These are phyloP conservation scores for Seira ritae DNA, from an alignment of 2,888 invertebrate genomes.

Conservation along the genomic window DNA sequence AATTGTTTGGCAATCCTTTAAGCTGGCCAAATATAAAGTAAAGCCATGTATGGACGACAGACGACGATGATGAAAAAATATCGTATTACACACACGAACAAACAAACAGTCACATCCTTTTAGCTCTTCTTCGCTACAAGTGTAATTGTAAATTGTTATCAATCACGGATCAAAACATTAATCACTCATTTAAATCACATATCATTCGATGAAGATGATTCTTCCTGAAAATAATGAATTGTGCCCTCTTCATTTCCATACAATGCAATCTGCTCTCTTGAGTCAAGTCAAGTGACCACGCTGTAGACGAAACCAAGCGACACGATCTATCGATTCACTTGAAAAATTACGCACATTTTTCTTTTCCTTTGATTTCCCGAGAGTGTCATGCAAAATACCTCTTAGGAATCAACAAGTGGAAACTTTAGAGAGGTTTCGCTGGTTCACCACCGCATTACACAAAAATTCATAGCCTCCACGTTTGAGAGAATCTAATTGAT, in stretches of 20 bases:
- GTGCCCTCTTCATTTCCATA: slow-evolving; percentile 54
- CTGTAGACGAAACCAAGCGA: background rate
- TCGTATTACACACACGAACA: too few relatives aligned
- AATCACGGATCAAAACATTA: slow-evolving; percentile 29
- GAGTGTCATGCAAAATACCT: background rate
- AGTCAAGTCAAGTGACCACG: too few relatives aligned
- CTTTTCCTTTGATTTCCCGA: background rate
- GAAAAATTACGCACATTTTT: background rate
- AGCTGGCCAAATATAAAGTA: too few relatives aligned
- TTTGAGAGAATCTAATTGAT: too few relatives aligned
- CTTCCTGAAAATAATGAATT: background rate
- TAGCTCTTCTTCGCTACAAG: background rate
- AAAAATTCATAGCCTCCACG: too few relatives aligned
- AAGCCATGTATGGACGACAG: too few relatives aligned
- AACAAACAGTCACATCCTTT: too few relatives aligned
- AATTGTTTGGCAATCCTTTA: too few relatives aligned
- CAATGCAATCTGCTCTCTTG: slow-evolving; percentile 30
- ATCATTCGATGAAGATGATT: background rate
- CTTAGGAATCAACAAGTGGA: background rate
- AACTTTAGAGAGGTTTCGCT: background rate
- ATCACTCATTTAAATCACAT: slow-evolving; percentile 11
- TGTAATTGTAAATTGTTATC: slow-evolving; percentile 23
- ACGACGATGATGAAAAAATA: too few relatives aligned
- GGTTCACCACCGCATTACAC: background rate
- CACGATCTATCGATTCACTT: background rate